phyloP scores from a whole-genome alignment of 2,113 vertebrate species.

The Hucho hucho region DNA sequence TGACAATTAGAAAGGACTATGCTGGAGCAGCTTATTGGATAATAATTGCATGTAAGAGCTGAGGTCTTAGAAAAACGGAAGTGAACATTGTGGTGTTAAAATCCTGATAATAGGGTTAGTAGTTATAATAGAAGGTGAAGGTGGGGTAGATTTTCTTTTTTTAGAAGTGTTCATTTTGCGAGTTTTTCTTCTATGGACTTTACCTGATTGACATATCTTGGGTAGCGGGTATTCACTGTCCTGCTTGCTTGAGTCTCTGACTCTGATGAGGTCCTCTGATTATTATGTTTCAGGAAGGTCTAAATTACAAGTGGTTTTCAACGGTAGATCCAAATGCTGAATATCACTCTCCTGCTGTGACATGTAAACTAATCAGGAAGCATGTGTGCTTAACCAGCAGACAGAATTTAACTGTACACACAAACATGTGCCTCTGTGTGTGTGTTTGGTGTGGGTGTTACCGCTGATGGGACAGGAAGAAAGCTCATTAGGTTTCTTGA shows the following conservation, averaged over 20 bases:
- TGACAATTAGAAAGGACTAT: not conserved
- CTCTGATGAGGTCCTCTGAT: too few species aligned
- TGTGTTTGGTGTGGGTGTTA: conserved; percentile 39
- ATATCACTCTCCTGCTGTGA: not conserved
- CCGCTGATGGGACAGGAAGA: conserved; percentile 37
- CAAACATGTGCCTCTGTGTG: not conserved
- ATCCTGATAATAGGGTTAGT: too few species aligned
- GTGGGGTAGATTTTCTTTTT: too few species aligned
- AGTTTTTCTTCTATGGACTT: too few species aligned
- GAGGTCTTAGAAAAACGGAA: not conserved
- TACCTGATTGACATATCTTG: too few species aligned
- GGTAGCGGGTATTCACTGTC: too few species aligned
- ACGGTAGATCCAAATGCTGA: conserved; percentile 4
- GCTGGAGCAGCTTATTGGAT: not conserved
- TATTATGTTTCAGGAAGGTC: too few species aligned
- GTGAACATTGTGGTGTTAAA: too few species aligned
- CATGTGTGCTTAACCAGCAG: conserved; percentile 3
- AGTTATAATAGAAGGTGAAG: too few species aligned
- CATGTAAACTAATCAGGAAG: not conserved
- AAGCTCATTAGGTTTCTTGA: conserved; percentile 34
- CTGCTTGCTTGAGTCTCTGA: too few species aligned
- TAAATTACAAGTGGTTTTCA: too few species aligned
- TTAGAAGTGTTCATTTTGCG: too few species aligned
- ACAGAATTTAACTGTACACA: conserved; percentile 7
- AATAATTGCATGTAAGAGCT: not conserved